Evolutionary conservation across 2,888 invertebrate genomes (phyloP).

Genomic region (Melieria crassipennis): DNA sequence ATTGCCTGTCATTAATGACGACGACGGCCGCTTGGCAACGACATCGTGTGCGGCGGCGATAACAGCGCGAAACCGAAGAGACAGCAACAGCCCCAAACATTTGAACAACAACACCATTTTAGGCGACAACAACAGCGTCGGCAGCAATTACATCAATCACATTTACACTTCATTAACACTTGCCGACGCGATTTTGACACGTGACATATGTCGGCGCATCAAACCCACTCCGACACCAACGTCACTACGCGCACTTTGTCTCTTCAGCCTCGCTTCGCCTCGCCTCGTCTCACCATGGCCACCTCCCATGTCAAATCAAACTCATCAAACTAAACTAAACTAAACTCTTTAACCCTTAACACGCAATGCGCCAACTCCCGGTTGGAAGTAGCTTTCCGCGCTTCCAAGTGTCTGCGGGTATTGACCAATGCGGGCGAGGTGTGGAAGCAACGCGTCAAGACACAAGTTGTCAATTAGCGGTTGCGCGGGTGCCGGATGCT

Average conservation of each 20-base stretch:
- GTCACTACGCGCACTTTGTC: neutral
- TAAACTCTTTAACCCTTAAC: no score
- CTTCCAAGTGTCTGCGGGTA: no score
- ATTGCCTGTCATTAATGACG: no score
- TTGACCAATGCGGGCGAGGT: no score
- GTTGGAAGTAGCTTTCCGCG: no score
- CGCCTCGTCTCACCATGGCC: no score
- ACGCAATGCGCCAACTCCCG: no score
- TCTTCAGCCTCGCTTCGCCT: no score
- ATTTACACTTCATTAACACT: conserved; percentile 55
- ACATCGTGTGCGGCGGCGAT: neutral
- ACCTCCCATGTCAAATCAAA: neutral
- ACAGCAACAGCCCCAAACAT: neutral
- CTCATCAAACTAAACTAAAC: no score
- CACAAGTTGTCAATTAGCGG: no score
- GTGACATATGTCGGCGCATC: conserved; percentile 42
- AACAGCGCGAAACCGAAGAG: neutral
- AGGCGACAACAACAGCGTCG: conserved; percentile 25
- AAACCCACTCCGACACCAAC: neutral
- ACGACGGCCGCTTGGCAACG: neutral
- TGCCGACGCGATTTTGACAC: conserved; percentile 50
- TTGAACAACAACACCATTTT: neutral
- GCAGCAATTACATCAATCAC: conserved; percentile 50
- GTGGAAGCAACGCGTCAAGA: no score
- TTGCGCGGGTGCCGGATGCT: no score